Conservation (phyloP, 2,113 vertebrate genomes). For the Vulpes lagopus region DNA sequence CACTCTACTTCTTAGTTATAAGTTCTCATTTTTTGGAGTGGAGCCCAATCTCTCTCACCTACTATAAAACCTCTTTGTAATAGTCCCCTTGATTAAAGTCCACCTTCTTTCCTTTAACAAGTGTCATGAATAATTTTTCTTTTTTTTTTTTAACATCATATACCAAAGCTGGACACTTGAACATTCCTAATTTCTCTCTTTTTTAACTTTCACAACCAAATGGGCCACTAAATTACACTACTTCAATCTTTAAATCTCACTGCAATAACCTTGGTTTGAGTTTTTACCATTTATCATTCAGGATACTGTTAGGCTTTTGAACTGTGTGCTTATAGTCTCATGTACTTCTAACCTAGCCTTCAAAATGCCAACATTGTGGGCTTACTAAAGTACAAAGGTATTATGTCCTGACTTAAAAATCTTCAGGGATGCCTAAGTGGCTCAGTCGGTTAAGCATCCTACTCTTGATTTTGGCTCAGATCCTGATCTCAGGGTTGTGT, state of each 20-base stretch:
- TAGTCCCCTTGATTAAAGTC: not conserved
- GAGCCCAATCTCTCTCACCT: not conserved
- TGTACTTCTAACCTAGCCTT: not conserved
- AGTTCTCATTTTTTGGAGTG: not conserved
- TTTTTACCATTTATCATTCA: not conserved
- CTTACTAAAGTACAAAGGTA: not conserved
- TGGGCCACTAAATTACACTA: not conserved
- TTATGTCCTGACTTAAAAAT: not conserved
- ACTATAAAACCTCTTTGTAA: not conserved
- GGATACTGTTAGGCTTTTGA: not conserved
- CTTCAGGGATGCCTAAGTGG: not conserved
- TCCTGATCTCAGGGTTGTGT: not conserved
- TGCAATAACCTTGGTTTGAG: not conserved
- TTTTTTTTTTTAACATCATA: not conserved
- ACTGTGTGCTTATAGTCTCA: not conserved
- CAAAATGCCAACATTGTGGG: not conserved
- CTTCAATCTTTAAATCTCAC: not conserved
- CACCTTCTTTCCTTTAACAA: not conserved
- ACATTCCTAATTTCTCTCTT: not conserved
- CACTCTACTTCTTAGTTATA: not conserved
- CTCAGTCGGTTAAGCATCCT: not conserved
- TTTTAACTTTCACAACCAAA: constrained; percentile 5
- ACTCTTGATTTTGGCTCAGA: not conserved
- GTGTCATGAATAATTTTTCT: not conserved
- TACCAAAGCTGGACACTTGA: not conserved